These are phyloP conservation scores for Leistus spinibarbis DNA, from an alignment of 2,888 invertebrate species.

Conservation along the genomic window DNA sequence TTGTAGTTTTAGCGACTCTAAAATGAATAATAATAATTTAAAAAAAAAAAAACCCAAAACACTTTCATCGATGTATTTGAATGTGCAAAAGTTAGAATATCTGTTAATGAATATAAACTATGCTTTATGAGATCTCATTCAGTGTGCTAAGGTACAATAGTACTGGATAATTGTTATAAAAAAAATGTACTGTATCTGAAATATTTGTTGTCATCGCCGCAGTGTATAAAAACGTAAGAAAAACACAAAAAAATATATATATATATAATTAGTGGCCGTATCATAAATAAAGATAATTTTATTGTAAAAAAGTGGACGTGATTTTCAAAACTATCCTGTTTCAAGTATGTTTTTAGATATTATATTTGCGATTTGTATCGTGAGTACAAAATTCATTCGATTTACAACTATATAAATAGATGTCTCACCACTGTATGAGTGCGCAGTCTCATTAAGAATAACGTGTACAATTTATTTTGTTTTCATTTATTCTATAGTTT, in stretches of 20 bases:
- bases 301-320: conserved; percentile 17
- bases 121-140: conserved; percentile 42
- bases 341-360: neutral
- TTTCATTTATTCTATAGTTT: neutral
- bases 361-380: neutral
- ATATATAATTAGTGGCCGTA: conserved; percentile 31
- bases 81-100: conserved; percentile 35
- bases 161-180: conserved; percentile 45
- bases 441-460: neutral
- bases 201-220: conserved; percentile 37
- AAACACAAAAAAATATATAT: conserved; percentile 14
- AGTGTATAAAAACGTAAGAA: conserved; percentile 17
- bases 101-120: conserved; percentile 21
- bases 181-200: conserved; percentile 36
- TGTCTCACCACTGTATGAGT: neutral
- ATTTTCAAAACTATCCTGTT: neutral
- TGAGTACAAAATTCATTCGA: conserved; percentile 4
- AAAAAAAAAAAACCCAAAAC: neutral
- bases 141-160: conserved; percentile 44
- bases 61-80: conserved; percentile 24
- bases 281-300: conserved; percentile 38
- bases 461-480: neutral
- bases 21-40: neutral
- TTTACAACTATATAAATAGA: neutral
- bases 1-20: neutral